Base-by-base conservation (phyloP, 2,113 vertebrate species). In the Dicentrarchus labrax region DNA sequence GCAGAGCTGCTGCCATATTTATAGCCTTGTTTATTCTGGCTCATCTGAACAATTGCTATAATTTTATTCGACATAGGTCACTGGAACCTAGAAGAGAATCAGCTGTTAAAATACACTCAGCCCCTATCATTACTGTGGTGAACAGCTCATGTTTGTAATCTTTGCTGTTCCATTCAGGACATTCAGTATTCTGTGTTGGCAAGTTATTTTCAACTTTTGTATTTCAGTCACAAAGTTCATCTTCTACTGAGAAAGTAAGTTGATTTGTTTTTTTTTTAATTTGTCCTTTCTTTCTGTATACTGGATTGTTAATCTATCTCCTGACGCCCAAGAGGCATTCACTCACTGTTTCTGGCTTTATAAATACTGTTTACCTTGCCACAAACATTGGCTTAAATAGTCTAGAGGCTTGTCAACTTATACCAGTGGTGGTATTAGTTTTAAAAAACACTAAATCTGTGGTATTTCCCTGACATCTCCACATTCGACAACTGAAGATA, bases 171-270 rank as follows among this genome's bases (percentile, higher is more conserved):
- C 69, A 50, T 57, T 36, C 30, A 41, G 51, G 57, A 73, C 54
- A 51, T 62, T 68, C 38, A 72, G 48, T 85, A 30, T 72, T 78
- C 68, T 89, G 8, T 88, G 83, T 68, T 74, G 45, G 75, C 21
- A 51, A 50, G 62, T 84, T 77, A 53, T 79, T 88, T 84, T 87
- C 53, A 80, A 78, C 83, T 89, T 72, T 94, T 95, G 84, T 93
- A 94, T 95, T 96, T 95, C 94, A 96, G 94, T 96, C 90, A 86
- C 92, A 94, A 91, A 93, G 92, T 90, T 93, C 94, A 85, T 82
- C 93, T 82, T 84, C 85, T 72, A 67, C 91, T 85, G 77, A 61
- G 79, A 96, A 94, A 96, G 94, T 95, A 95, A 95, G 94, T 96
- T 85, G 69, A 86, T 83, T 89, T 61, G 8, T 39, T 1, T 68